These are phyloP conservation scores for Discoglossus pictus DNA, from an alignment of 2,797 vertebrate genomes.

Conservation along the genomic window DNA sequence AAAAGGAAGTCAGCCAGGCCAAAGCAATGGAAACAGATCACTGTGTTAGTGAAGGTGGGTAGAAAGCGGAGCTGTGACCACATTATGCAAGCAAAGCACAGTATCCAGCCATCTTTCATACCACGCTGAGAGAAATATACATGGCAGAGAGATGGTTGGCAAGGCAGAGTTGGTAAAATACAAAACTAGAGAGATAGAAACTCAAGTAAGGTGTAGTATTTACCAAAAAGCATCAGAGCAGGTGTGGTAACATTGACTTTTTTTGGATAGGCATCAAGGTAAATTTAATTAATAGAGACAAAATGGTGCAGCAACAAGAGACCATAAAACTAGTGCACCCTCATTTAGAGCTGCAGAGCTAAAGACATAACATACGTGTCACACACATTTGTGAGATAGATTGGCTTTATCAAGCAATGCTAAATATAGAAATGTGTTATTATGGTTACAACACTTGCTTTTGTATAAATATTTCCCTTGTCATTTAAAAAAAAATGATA, in stretches of 20 bases:
- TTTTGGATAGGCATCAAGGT: background rate
- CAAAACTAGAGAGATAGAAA: conserved; percentile 15
- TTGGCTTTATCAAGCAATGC: too few species aligned
- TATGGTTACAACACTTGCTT: too few species aligned
- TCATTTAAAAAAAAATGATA: too few species aligned
- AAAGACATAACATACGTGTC: too few species aligned
- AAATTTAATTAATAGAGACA: too few species aligned
- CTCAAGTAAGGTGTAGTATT: conserved; percentile 1
- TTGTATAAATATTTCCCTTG: too few species aligned
- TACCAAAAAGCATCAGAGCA: conserved; percentile 32
- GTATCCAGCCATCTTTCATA: conserved; percentile 7
- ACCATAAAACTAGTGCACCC: too few species aligned
- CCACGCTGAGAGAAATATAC: background rate
- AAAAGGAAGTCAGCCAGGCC: conserved; percentile 58
- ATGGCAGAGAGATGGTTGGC: conserved; percentile 15
- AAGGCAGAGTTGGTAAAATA: conserved; percentile 12
- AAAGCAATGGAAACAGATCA: conserved; percentile 55
- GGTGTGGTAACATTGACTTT: conserved; percentile 10
- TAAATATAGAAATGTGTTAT: too few species aligned
- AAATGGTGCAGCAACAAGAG: too few species aligned
- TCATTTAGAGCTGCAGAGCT: too few species aligned
- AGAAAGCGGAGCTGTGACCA: conserved; percentile 47
- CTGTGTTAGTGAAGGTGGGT: conserved; percentile 54
- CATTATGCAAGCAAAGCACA: conserved; percentile 41
- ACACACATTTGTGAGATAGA: too few species aligned